Conservation (phyloP, 2,113 vertebrate genomes). For the Lophius piscatorius region DNA sequence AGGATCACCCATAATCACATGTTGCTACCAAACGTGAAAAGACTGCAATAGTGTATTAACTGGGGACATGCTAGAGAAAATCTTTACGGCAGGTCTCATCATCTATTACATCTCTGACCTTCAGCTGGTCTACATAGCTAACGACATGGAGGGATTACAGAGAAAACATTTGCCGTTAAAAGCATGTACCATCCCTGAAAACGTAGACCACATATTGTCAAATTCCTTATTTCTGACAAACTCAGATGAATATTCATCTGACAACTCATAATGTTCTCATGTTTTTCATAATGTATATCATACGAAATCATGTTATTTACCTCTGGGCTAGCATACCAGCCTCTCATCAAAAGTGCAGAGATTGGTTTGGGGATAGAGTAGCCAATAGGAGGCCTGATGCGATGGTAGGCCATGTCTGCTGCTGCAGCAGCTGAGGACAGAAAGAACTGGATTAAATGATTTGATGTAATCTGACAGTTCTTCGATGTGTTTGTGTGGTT, state of each 20-base stretch:
- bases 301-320: constrained; percentile 77
- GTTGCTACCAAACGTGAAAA: constrained; percentile 24
- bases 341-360: constrained; percentile 88
- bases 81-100: constrained; percentile 52
- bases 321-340: constrained; percentile 93
- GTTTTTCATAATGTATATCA: too few relatives aligned
- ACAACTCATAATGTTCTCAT: too few relatives aligned
- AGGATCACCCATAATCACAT: constrained; percentile 5
- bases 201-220: too few relatives aligned
- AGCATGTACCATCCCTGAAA: too few relatives aligned
- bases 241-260: too few relatives aligned
- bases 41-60: constrained; percentile 36
- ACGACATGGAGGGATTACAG: too few relatives aligned
- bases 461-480: not conserved
- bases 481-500: too few relatives aligned
- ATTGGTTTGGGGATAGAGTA: constrained; percentile 95
- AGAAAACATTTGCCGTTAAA: too few relatives aligned
- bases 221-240: too few relatives aligned
- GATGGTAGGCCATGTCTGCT: constrained; percentile 95
- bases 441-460: not conserved
- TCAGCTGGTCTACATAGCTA: not conserved
- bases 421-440: constrained; percentile 85
- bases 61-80: constrained; percentile 22
- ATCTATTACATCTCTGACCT: constrained; percentile 2
- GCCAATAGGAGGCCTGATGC: constrained; percentile 90